Base-by-base conservation (phyloP, 2,888 invertebrate species). In the Epinotia nisella region DNA sequence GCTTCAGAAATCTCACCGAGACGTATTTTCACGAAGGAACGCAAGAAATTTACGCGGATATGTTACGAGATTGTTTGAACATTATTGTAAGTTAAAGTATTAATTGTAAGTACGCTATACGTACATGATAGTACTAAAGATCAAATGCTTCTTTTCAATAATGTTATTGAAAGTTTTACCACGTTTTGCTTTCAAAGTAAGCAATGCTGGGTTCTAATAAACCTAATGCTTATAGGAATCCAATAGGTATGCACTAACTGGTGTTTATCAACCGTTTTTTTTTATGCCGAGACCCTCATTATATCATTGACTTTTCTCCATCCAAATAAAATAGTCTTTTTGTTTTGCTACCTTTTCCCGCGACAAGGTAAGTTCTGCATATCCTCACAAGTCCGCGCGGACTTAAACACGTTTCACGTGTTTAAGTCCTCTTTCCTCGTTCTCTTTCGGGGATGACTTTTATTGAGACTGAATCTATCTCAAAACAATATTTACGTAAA, bases 1-100 rank as follows among this genome's bases (percentile, higher is more conserved):
- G 76, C 29, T 87, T 87, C 58, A 87, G 84, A 73, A 88, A 83
- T 67, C 80, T 91, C 15, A 79, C 73, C n/a, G 71, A 77, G 1
- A 51, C 78, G 0, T 85, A 80, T 75, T 39, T 61, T 21, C 75
- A 80, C 49, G 79, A 84, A 69, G 84, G 83, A 15, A 76, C 68
- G 1, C 80, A 82, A 29, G 86, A 88, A 82, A 79, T 82, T 1
- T 91, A 85, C 75, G 83, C 83, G 0, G 76, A 70, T 10, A 83
- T 90, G 78, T 79, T 92, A 55, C 79, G 78, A 67, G 83, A 88
- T 61, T 86, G 86, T 68, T 87, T 91, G 41, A 80, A 83, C 68
- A 80, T 92, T 65, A 74, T 77, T 74, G 92, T 92, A 76, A 87
- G 90, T 88, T 65, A 60, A 17, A 39, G 15, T 51, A 21, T 13